Evolutionary conservation across 2,888 invertebrate species (phyloP).

Genomic region (Hypena proboscidalis): DNA sequence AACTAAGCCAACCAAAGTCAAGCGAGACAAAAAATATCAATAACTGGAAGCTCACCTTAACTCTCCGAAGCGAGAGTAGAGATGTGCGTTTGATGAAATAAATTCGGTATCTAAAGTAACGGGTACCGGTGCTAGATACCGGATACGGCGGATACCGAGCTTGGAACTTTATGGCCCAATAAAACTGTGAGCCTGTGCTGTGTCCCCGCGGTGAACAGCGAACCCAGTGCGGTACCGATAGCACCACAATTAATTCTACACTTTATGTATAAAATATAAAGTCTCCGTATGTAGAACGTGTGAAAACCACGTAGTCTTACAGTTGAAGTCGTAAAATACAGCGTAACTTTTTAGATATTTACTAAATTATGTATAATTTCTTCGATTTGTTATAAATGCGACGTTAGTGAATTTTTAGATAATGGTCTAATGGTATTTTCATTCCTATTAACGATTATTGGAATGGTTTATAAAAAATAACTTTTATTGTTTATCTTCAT

Average conservation of each 20-base stretch:
- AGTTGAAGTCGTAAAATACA: background rate
- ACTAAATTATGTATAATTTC: no score
- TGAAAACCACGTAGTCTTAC: conserved; percentile 24
- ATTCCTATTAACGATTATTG: no score
- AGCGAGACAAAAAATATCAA: background rate
- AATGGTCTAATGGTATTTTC: no score
- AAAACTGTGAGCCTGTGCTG: conserved; percentile 71
- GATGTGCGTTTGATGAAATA: conserved; percentile 62
- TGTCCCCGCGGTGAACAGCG: conserved; percentile 63
- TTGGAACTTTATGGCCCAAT: conserved; percentile 67
- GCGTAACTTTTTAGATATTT: no score
- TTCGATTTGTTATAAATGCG: no score
- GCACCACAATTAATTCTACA: conserved; percentile 36
- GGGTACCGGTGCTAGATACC: conserved; percentile 57
- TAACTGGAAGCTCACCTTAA: conserved; percentile 10
- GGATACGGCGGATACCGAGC: conserved; percentile 69
- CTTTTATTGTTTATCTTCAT: no score
- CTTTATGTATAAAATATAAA: conserved; percentile 27
- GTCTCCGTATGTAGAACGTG: conserved; percentile 33
- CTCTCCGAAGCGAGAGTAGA: conserved; percentile 36
- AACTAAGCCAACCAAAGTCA: no score
- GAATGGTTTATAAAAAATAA: no score
- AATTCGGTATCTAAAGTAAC: conserved; percentile 68
- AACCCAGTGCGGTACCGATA: conserved; percentile 56
- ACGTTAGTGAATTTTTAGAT: no score